These are phyloP conservation scores for Ia io DNA, from an alignment of 2,113 vertebrate genomes.

Conservation along the genomic window DNA sequence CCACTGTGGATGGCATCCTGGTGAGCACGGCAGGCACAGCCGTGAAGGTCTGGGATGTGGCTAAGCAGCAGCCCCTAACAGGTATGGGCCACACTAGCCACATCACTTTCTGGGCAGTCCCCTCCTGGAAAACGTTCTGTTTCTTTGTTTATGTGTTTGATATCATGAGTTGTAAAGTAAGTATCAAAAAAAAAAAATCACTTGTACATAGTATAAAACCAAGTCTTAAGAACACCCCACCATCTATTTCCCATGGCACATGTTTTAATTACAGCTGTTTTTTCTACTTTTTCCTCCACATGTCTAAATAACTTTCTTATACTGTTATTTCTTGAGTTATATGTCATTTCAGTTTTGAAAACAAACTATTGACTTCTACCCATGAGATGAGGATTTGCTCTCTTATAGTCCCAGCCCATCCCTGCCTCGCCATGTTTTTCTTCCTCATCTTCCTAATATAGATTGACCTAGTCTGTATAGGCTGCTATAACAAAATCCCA, in stretches of 20 bases:
- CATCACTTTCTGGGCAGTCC: not conserved
- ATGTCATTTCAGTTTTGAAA: not conserved
- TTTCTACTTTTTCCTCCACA: not conserved
- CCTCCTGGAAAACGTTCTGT: accelerated
- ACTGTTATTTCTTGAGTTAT: not conserved
- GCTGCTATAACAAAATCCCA: not conserved
- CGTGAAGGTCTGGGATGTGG: conserved; percentile 88
- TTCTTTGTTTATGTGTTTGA: not conserved
- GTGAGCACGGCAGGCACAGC: conserved; percentile 77
- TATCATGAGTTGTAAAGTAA: not conserved
- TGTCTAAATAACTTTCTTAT: not conserved
- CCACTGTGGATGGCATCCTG: conserved; percentile 86
- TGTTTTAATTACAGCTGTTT: not conserved
- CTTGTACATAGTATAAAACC: not conserved
- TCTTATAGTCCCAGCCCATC: no score
- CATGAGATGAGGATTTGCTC: not conserved
- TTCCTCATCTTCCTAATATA: not conserved
- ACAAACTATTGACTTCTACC: not conserved
- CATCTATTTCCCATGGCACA: not conserved
- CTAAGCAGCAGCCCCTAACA: conserved; percentile 84
- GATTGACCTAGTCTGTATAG: not conserved
- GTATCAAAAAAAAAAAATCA: no score
- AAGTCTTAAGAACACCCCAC: not conserved
- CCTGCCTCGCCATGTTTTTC: no score
- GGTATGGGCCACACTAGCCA: conserved; percentile 77